Evolutionary conservation across 2,888 invertebrate species (phyloP).

Genomic region (Parnassius orleans): DNA sequence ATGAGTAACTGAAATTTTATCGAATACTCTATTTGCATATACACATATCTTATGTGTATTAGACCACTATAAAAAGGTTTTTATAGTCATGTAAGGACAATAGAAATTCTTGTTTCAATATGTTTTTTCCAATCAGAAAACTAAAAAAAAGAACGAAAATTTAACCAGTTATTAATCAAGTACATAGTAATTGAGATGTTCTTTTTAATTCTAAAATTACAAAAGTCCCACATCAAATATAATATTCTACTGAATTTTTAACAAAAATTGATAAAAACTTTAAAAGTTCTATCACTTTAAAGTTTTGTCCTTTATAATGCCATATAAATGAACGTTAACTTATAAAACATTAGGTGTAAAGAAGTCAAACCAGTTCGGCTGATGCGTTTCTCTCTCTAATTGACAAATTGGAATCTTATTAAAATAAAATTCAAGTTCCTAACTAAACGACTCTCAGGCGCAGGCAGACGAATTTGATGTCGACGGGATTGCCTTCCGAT

Average conservation of each 20-base stretch:
- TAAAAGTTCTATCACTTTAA: conserved; percentile 29
- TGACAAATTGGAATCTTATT: conserved; percentile 88
- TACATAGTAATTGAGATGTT: no score
- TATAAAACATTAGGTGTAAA: conserved; percentile 69
- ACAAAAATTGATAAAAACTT: not conserved
- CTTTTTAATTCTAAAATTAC: no score
- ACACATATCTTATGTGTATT: no score
- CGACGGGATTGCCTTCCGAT: conserved; percentile 59
- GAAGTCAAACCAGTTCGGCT: conserved; percentile 74
- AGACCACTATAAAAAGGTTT: no score
- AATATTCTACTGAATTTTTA: not conserved
- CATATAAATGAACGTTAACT: conserved; percentile 53
- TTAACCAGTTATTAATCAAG: no score
- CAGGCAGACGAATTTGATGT: conserved; percentile 47
- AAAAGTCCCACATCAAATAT: no score
- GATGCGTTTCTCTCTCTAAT: conserved; percentile 82
- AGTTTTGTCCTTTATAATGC: conserved; percentile 47
- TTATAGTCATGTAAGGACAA: no score
- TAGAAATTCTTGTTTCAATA: no score
- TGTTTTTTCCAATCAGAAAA: no score
- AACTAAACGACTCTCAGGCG: conserved; percentile 58
- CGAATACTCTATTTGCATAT: no score
- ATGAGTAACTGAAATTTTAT: no score
- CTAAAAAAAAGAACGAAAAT: no score
- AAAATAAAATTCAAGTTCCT: conserved; percentile 81